Evolutionary conservation across 35 echinoderm and acorn worm genomes (phyloP).

Genomic region (Antedon bifida): DNA sequence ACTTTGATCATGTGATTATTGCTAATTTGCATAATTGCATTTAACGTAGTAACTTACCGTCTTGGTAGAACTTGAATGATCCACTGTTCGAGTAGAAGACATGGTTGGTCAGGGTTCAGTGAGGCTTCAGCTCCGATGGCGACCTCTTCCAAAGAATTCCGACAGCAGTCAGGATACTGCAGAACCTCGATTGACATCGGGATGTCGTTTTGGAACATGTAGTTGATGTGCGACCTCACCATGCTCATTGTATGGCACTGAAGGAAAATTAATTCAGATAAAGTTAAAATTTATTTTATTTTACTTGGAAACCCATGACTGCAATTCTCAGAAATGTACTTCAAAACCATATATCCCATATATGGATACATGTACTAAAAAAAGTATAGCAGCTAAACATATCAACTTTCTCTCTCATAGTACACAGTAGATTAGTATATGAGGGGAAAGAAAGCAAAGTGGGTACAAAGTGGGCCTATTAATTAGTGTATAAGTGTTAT

Average conservation of each 20-base stretch:
- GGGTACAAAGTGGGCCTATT: no score
- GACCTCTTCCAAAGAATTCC: conserved; percentile 20
- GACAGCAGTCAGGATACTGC: conserved; percentile 82
- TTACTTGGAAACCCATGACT: no score
- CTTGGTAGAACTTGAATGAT: conserved; percentile 80
- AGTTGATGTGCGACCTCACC: conserved; percentile 50
- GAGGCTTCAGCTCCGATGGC: conserved; percentile 39
- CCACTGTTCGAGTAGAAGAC: conserved; percentile 74
- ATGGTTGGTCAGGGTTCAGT: conserved; percentile 13
- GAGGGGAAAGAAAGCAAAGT: no score
- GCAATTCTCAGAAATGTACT: not conserved
- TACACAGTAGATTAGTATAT: no score
- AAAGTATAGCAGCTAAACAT: no score
- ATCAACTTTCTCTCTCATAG: no score
- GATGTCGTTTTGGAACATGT: conserved; percentile 78
- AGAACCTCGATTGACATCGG: conserved; percentile 90
- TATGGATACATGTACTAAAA: no score
- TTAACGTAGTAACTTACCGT: conserved; percentile 10
- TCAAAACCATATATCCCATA: no score
- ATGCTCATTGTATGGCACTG: conserved; percentile 75
- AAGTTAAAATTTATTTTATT: not conserved
- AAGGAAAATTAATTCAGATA: not conserved
- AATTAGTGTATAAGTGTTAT: no score
- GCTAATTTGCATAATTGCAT: no score
- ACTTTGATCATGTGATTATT: no score